phyloP scores from a whole-genome alignment of 2,113 vertebrate species.

The Benitochromis conjunctus region DNA sequence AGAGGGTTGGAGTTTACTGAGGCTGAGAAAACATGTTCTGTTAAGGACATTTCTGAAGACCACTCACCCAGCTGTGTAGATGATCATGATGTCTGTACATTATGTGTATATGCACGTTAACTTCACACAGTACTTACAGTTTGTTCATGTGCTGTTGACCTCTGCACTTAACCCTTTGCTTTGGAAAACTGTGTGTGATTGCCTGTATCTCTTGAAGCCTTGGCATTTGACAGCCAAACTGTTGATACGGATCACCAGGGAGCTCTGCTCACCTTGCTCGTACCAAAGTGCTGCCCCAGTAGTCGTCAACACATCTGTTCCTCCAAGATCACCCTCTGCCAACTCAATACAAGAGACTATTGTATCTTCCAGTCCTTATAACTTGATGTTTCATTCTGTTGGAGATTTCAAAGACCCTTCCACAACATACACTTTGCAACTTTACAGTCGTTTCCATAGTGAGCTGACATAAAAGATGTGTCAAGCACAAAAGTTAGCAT shows the following conservation, averaged over 20 bases:
- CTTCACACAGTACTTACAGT: slow-evolving; percentile 62
- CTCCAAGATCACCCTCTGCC: slow-evolving; percentile 58
- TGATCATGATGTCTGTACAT: slow-evolving; percentile 65
- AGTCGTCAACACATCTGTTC: slow-evolving; percentile 53
- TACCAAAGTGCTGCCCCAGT: slow-evolving; percentile 76
- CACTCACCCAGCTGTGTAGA: slow-evolving; percentile 60
- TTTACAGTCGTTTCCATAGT: slow-evolving; percentile 32
- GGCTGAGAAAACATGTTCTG: slow-evolving; percentile 29
- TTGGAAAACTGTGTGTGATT: slow-evolving; percentile 61
- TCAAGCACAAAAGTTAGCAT: slow-evolving; percentile 68
- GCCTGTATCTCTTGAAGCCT: slow-evolving; percentile 57
- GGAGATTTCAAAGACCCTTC: slow-evolving; percentile 29
- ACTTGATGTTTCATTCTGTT: slow-evolving; percentile 37
- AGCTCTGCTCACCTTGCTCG: slow-evolving; percentile 67
- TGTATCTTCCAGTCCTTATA: slow-evolving; percentile 26
- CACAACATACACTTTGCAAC: background rate
- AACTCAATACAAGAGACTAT: slow-evolving; percentile 37
- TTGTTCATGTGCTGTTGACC: slow-evolving; percentile 57
- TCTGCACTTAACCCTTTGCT: slow-evolving; percentile 58
- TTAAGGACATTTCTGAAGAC: slow-evolving; percentile 51
- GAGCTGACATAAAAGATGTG: slow-evolving; percentile 41
- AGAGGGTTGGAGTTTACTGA: slow-evolving; percentile 30
- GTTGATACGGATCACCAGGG: slow-evolving; percentile 57
- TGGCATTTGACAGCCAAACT: slow-evolving; percentile 52
- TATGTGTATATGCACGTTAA: slow-evolving; percentile 67